These are phyloP conservation scores for Linhomoeus sp. DNA, from an alignment of 2,888 invertebrate genomes.

Conservation along the genomic window DNA sequence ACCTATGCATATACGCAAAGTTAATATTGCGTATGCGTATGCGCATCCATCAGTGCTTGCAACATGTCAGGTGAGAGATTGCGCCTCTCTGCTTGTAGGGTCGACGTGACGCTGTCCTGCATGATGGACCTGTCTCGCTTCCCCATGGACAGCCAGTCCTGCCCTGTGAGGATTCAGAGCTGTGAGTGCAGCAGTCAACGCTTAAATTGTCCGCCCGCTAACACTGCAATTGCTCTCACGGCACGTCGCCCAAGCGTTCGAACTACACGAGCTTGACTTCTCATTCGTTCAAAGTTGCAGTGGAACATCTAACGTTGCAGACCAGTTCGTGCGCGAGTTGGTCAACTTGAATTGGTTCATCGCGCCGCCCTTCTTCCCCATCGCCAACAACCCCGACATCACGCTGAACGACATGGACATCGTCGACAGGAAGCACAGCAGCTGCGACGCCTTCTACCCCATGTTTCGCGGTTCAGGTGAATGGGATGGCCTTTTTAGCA, in stretches of 20 bases:
- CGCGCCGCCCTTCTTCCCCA: constrained; percentile 17
- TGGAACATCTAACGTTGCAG: constrained; percentile 5
- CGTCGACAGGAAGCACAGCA: constrained; percentile 11
- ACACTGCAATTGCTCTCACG: no score
- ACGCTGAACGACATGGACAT: constrained; percentile 26
- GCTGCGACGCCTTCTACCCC: constrained; percentile 19
- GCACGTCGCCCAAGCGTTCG: no score
- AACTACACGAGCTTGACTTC: neutral
- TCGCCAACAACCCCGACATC: constrained; percentile 19
- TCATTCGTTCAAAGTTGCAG: no score
- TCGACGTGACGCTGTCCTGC: constrained; percentile 25
- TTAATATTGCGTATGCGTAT: no score
- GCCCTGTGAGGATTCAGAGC: constrained; percentile 22
- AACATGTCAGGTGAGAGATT: neutral
- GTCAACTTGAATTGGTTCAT: constrained; percentile 23
- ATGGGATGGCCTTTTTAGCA: no score
- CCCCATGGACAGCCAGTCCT: constrained; percentile 20
- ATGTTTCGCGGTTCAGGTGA: constrained; percentile 24
- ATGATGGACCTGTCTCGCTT: constrained; percentile 14
- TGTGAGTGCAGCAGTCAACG: constrained; percentile 12
- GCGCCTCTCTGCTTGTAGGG: constrained; percentile 8
- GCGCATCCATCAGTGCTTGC: neutral
- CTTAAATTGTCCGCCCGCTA: no score
- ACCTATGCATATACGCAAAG: no score
- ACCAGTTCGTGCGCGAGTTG: constrained; percentile 23